Conservation (phyloP, 2,888 invertebrate genomes). For the Thecocarcelia acutangulata region DNA sequence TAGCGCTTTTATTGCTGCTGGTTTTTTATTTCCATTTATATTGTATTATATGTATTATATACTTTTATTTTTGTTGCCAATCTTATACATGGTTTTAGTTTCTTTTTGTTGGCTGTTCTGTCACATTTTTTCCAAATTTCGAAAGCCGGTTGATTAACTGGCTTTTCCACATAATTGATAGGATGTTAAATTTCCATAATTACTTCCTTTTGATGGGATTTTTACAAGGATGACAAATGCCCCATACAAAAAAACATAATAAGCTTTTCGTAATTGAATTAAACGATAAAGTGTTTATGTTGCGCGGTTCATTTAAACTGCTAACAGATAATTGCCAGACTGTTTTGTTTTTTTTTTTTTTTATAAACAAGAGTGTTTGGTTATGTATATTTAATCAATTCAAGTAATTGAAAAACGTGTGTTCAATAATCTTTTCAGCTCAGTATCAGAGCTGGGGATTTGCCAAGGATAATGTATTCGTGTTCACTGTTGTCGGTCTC, state of each 20-base stretch:
- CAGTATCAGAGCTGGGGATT: too few species aligned
- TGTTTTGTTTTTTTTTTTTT: slow-evolving; percentile 14
- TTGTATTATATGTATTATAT: neutral
- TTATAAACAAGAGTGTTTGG: too few species aligned
- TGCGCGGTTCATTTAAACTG: slow-evolving; percentile 15
- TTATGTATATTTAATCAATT: too few species aligned
- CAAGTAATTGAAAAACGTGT: too few species aligned
- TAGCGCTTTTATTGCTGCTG: slow-evolving; percentile 17
- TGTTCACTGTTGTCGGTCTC: too few species aligned
- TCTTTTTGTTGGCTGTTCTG: slow-evolving; percentile 15
- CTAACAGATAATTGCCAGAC: slow-evolving; percentile 29
- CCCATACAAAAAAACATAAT: neutral
- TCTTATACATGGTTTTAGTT: neutral
- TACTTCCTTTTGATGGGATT: slow-evolving; percentile 31
- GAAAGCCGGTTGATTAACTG: slow-evolving; percentile 62
- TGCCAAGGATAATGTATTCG: too few species aligned
- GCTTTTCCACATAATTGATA: slow-evolving; percentile 51
- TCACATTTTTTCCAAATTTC: slow-evolving; percentile 27
- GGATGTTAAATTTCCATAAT: slow-evolving; percentile 33
- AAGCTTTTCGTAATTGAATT: slow-evolving; percentile 51
- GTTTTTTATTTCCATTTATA: slow-evolving; percentile 2
- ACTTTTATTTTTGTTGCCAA: slow-evolving; percentile 9
- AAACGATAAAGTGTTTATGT: slow-evolving; percentile 24
- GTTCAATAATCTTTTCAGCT: too few species aligned
- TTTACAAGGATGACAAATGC: slow-evolving; percentile 28